These are phyloP conservation scores for Xenopus petersii DNA, from an alignment of 2,797 vertebrate genomes.

Conservation along the genomic window DNA sequence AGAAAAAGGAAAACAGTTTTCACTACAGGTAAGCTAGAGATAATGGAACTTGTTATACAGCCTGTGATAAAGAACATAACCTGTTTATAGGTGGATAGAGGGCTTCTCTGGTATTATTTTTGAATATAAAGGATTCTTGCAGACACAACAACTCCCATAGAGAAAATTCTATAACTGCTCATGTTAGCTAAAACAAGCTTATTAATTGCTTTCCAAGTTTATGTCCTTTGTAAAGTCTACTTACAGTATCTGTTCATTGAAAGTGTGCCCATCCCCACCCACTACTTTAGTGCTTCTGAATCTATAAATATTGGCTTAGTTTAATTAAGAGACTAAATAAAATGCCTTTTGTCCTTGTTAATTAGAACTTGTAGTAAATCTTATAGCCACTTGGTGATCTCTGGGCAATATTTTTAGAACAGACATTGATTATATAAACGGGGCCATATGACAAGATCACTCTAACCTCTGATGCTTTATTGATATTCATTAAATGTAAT, in stretches of 20 bases:
- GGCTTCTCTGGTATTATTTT: too few relatives aligned
- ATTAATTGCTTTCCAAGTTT: background rate
- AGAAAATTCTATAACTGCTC: too few relatives aligned
- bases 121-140: too few relatives aligned
- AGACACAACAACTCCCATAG: too few relatives aligned
- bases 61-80: too few relatives aligned
- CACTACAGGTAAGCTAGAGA: too few relatives aligned
- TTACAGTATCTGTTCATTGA: background rate
- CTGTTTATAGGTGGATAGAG: too few relatives aligned
- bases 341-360: conserved; percentile 50
- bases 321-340: conserved; percentile 55
- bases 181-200: background rate
- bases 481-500: conserved; percentile 21
- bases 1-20: too few relatives aligned
- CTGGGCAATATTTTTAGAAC: conserved; percentile 25
- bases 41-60: too few relatives aligned
- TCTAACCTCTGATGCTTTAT: background rate
- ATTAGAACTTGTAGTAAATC: conserved; percentile 53
- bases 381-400: conserved; percentile 43
- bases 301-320: conserved; percentile 27
- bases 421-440: conserved; percentile 33
- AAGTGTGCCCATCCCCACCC: background rate
- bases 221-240: background rate
- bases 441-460: conserved; percentile 11
- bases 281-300: background rate